Evolutionary conservation across 1,140 invertebrate species (phyloP), one percentile per base, ranked within the genome.

Genomic region (Papilio machaon): DNA sequence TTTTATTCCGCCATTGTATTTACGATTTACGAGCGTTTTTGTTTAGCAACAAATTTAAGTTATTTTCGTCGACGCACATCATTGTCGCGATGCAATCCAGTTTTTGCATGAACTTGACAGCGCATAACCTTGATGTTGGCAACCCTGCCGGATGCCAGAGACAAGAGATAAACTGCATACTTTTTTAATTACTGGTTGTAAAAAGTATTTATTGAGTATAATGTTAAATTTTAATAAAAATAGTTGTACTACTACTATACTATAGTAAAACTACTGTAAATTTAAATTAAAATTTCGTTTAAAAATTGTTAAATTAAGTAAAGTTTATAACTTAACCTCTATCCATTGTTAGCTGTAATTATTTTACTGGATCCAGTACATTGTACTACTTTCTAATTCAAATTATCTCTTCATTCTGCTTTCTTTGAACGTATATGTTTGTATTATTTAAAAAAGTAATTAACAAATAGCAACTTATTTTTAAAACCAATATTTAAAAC

Each of bases 341-440:
- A 38, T 35, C 23, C 6, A 38, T 35, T 38, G 64, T 30, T 64
- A 67, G 64, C 38, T 15, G 30, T 38, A 19, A 23, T 60, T 60
- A 23, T 35, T 70, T 70, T 70, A 70, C 30, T 35, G 30, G 0
- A 13, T 70, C 0, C 30, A 4, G 9, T 38, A 11, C 11, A 38
- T 67, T 67, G 64, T 67, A 13, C 13, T 70, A 70, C 64, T 70
- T 70, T 70, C 64, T 70, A 70, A 70, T 70, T 70, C 13, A 70
- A 70, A 70, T 70, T 64, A 64, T 13, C 3, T 35, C 64, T 70
- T 35, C 13, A 70, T 17, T 70, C 13, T 70, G 30, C 64, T 70
- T 70, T 70, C 64, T 70, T 30, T 70, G 11, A 35, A 70, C 8
- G 64, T 70, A 70, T 7, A 70, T 17, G 13, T 23, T 30, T n/a